Base-by-base conservation (phyloP, 92 coral and sea anemone genomes). In the Zoanthus solanderi region DNA sequence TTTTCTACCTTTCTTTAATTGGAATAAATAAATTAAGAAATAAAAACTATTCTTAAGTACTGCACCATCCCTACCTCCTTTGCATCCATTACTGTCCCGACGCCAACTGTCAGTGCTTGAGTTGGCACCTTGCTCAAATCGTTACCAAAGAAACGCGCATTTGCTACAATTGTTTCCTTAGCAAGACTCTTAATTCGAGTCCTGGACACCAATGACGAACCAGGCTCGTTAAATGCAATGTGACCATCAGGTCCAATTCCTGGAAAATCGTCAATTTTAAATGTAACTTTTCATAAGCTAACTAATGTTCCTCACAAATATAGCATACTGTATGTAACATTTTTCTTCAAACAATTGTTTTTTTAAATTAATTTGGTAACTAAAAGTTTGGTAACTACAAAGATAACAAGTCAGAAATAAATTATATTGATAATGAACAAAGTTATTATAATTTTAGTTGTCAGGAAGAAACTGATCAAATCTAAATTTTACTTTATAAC, bases 201-300 rank as follows among this genome's bases (percentile, higher is more conserved):
- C 47, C 98, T 90, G 50, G 99, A 97, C n/a, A 86, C 95, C 42
- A 97, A 83, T 9, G 99, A 97, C 28, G 99, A 97, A 14, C 99
- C 99, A 10, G 99, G 99, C 78, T 97, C 99, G 77, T 97, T 97
- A 73, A 97, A 97, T 6, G 99, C 99, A 91, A 97, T 95, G 83
- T 97, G 99, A 42, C 99, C 99, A 95, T 97, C 99, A 37, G 95
- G 95, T 16, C 99, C 99, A 86, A 97, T 97, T 18, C 99, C 99
- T 97, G 85, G 18, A 34, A 68, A 45, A 23, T 17, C 58, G 30
- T 16, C 45, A 29, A 3, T 44, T 29, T 7, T 23, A 76, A 47
- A 9, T 61, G 1, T 16, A 61, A 61, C 10, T 23, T 0, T 23
- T 23, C 23, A 23, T 23, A 23, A 23, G 23, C 23, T 23, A 23